A percentile compares a stretch with the other conserved stretches of the same genome.
These are phyloP conservation scores for Gulo gulo DNA, from an alignment of 2,113 vertebrate genomes.

Conservation along the genomic window DNA sequence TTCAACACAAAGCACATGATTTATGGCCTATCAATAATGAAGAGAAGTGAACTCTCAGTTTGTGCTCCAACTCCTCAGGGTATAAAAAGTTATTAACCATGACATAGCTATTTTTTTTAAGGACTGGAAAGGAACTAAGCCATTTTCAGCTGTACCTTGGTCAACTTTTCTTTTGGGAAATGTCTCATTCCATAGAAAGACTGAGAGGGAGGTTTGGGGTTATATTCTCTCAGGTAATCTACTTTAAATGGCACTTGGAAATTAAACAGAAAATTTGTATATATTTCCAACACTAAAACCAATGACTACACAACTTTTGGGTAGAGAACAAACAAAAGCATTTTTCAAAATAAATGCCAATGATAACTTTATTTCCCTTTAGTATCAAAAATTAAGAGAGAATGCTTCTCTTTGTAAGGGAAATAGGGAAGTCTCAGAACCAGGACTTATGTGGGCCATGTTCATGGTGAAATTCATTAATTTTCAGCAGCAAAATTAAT, in stretches of 20 bases:
- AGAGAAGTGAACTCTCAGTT: background rate
- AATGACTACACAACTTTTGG: background rate
- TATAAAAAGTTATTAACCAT: background rate
- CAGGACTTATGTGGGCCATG: background rate
- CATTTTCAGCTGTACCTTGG: fast-evolving
- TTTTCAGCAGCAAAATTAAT: background rate
- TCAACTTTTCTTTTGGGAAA: background rate
- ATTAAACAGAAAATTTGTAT: background rate
- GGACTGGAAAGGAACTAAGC: background rate
- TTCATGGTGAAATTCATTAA: background rate
- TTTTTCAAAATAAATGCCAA: background rate
- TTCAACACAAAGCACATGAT: background rate
- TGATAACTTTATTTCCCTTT: background rate
- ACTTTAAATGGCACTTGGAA: background rate
- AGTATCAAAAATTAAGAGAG: background rate
- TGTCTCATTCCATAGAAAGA: background rate
- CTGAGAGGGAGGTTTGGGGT: background rate
- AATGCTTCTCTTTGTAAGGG: background rate
- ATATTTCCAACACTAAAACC: background rate
- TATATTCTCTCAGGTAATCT: background rate
- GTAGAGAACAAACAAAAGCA: background rate
- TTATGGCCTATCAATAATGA: background rate
- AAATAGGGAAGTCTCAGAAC: background rate
- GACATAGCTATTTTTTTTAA: background rate
- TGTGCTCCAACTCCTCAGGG: background rate